These are phyloP conservation scores for Plodia interpunctella DNA, from an alignment of 1,140 invertebrate genomes.

Conservation along the genomic window DNA sequence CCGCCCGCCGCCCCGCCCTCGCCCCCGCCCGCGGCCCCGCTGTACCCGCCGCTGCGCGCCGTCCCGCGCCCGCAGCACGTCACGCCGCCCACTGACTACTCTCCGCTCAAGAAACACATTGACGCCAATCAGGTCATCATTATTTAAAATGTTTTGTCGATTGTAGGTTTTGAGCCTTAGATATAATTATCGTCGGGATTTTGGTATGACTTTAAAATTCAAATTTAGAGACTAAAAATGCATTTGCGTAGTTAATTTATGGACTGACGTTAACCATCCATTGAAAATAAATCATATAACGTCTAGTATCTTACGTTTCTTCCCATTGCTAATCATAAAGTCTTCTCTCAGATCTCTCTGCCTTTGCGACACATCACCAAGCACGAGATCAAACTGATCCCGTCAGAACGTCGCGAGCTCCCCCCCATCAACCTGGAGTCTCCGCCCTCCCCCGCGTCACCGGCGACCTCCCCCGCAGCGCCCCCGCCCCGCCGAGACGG, in stretches of 20 bases:
- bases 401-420: constrained; percentile 42
- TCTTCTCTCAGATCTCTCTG: constrained; percentile 44
- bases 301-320: too few species aligned
- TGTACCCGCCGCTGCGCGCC: constrained; percentile 21
- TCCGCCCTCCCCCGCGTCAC: constrained; percentile 36
- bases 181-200: too few species aligned
- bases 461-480: constrained; percentile 15
- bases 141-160: too few species aligned
- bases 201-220: too few species aligned
- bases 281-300: too few species aligned
- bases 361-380: constrained; percentile 59
- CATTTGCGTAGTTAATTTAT: too few species aligned
- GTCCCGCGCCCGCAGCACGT: constrained; percentile 16
- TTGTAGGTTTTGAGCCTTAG: too few species aligned
- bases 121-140: constrained; percentile 25
- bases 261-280: too few species aligned
- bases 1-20: not conserved
- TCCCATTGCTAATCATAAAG: too few species aligned
- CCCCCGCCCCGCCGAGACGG: constrained; percentile 18
- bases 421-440: constrained; percentile 49
- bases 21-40: constrained; percentile 7
- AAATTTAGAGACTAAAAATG: too few species aligned
- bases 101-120: constrained; percentile 39
- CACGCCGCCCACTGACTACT: constrained; percentile 6
- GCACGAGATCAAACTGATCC: constrained; percentile 62